A percentile compares a stretch with the other conserved stretches of the same genome.
Evolutionary conservation across 2,113 vertebrate genomes (phyloP).

Genomic region (Poecile atricapillus): DNA sequence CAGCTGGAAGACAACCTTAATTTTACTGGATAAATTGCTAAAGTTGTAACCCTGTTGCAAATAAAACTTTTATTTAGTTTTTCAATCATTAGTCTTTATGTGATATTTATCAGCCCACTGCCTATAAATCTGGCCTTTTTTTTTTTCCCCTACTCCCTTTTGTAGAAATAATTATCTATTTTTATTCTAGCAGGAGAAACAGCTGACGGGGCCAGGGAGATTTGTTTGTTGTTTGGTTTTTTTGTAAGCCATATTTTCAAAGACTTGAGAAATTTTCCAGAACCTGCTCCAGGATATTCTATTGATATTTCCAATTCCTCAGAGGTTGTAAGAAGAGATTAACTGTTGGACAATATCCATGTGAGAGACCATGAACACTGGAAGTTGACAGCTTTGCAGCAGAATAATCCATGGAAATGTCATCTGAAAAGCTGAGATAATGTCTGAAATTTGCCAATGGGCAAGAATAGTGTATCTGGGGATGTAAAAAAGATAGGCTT

Average conservation of each 20-base stretch:
- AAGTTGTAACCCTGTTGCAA: neutral
- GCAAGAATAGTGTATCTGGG: conserved; percentile 45
- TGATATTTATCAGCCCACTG: neutral
- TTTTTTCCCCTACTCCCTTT: neutral
- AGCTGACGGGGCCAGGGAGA: neutral
- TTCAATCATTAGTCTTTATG: neutral
- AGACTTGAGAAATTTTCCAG: conserved; percentile 49
- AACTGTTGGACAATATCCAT: conserved; percentile 37
- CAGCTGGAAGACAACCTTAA: neutral
- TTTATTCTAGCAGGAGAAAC: neutral
- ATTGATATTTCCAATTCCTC: conserved; percentile 43
- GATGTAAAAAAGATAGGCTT: conserved; percentile 43
- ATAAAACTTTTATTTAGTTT: neutral
- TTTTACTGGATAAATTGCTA: neutral
- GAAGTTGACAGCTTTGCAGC: conserved; percentile 33
- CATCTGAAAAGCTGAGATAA: conserved; percentile 68
- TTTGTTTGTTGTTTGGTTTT: neutral
- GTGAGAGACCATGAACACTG: neutral
- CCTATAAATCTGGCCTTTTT: neutral
- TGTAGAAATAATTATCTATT: neutral
- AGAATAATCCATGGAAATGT: conserved; percentile 56
- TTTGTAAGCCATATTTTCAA: neutral
- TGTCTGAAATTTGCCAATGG: conserved; percentile 58
- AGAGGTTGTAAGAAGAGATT: conserved; percentile 35
- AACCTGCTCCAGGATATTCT: conserved; percentile 28